Percentiles rank a stretch among this genome's conserved stretches.
Evolutionary conservation across 2,113 vertebrate genomes (phyloP).

Genomic region (Mobula hypostoma): DNA sequence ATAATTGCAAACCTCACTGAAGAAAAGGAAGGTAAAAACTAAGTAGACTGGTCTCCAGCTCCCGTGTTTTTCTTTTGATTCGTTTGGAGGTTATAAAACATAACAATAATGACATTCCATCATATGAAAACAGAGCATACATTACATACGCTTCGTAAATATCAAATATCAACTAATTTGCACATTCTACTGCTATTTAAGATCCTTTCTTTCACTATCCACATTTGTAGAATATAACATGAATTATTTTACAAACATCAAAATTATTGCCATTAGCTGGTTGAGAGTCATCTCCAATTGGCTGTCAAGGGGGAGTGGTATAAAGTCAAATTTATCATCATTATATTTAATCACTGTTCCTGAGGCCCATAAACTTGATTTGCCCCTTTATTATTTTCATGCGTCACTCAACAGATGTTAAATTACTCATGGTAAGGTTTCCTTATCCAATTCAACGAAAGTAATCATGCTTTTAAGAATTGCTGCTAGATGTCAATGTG

Average conservation of each 20-base stretch:
- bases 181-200: not conserved
- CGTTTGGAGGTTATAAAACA: too few relatives aligned
- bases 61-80: too few relatives aligned
- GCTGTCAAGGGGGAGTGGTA: not conserved
- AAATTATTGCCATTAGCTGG: not conserved
- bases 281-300: not conserved
- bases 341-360: not conserved
- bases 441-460: not conserved
- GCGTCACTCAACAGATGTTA: not conserved
- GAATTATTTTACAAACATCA: not conserved
- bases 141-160: not conserved
- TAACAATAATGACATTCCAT: not conserved
- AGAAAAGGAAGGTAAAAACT: too few relatives aligned
- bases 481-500: not conserved
- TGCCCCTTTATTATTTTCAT: not conserved
- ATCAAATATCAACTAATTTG: not conserved
- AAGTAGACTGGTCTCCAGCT: too few relatives aligned
- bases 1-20: too few relatives aligned
- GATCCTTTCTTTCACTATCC: not conserved
- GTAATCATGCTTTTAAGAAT: not conserved
- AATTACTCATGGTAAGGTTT: not conserved
- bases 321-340: not conserved
- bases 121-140: not conserved
- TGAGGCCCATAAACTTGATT: not conserved
- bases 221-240: not conserved